Evolutionary conservation across 2,113 vertebrate species (phyloP).

Genomic region (Leucopsar rothschildi): DNA sequence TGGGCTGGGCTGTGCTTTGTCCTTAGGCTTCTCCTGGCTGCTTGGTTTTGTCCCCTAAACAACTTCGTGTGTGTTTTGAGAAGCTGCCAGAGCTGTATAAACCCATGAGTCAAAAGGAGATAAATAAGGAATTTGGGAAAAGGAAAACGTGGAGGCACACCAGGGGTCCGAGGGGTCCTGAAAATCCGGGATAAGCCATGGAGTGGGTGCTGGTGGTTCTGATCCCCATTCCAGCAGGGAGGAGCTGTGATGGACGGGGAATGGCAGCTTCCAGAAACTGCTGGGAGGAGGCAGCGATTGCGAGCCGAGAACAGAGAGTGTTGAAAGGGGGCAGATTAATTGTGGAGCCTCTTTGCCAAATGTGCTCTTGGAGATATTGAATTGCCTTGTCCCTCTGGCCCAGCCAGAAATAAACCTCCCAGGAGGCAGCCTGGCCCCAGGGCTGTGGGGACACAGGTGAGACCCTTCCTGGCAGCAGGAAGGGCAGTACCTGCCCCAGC

Average conservation of each 20-base stretch:
- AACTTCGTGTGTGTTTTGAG: background rate
- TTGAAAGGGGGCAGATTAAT: background rate
- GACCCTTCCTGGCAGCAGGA: background rate
- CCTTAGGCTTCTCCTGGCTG: background rate
- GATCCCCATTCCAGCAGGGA: background rate
- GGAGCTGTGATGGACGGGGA: background rate
- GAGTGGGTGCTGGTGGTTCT: accelerated
- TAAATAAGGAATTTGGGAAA: background rate
- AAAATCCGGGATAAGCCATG: accelerated
- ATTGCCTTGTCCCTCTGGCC: background rate
- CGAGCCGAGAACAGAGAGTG: background rate
- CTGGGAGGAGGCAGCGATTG: background rate
- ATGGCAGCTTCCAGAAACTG: background rate
- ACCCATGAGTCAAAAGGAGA: background rate
- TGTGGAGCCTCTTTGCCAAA: slow-evolving; percentile 17
- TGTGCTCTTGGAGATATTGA: background rate
- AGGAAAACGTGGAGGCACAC: background rate
- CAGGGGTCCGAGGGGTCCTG: background rate
- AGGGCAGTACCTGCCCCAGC: background rate
- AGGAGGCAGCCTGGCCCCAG: background rate
- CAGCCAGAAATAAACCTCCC: background rate
- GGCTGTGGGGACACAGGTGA: background rate
- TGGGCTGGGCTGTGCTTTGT: background rate
- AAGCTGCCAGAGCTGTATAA: background rate
- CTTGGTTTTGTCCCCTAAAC: background rate